These are phyloP conservation scores for Raphicerus campestris DNA, from an alignment of 2,113 vertebrate genomes.

Conservation along the genomic window DNA sequence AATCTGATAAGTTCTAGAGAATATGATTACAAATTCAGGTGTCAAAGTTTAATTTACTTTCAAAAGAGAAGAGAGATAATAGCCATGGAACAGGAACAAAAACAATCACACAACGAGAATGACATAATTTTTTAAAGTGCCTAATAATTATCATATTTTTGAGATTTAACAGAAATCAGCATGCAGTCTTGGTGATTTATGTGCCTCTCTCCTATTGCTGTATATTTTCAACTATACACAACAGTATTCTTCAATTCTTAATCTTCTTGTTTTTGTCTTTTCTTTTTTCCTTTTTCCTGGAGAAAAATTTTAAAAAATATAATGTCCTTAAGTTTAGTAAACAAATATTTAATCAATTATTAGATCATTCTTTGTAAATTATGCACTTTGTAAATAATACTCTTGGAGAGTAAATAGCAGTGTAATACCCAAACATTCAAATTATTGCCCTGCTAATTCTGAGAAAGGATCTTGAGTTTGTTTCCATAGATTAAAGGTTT, in stretches of 20 bases:
- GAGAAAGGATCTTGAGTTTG: slow-evolving; percentile 50
- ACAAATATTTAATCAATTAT: slow-evolving; percentile 70
- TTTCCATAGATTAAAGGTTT: slow-evolving; percentile 55
- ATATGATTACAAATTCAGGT: slow-evolving; percentile 68
- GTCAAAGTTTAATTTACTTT: slow-evolving; percentile 67
- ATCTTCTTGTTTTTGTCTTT: slow-evolving; percentile 38
- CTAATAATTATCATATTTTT: slow-evolving; percentile 61
- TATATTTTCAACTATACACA: slow-evolving; percentile 18
- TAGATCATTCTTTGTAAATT: slow-evolving; percentile 64
- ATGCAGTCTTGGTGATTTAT: slow-evolving; percentile 51
- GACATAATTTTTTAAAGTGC: slow-evolving; percentile 34
- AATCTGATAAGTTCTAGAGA: slow-evolving; percentile 63
- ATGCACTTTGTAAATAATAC: slow-evolving; percentile 62
- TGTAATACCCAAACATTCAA: slow-evolving; percentile 68
- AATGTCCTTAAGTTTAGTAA: slow-evolving; percentile 52
- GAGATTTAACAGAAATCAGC: not conserved
- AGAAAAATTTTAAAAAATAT: not conserved
- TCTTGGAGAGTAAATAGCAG: slow-evolving; percentile 74
- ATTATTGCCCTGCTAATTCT: slow-evolving; percentile 62
- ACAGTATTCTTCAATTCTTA: slow-evolving; percentile 10
- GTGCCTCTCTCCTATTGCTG: not conserved
- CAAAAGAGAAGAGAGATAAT: slow-evolving; percentile 61
- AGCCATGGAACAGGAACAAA: slow-evolving; percentile 52
- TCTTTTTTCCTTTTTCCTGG: not conserved
- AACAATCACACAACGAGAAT: slow-evolving; percentile 20